Evolutionary conservation across 2,113 vertebrate species (phyloP).

Genomic region (Eulemur macaco): DNA sequence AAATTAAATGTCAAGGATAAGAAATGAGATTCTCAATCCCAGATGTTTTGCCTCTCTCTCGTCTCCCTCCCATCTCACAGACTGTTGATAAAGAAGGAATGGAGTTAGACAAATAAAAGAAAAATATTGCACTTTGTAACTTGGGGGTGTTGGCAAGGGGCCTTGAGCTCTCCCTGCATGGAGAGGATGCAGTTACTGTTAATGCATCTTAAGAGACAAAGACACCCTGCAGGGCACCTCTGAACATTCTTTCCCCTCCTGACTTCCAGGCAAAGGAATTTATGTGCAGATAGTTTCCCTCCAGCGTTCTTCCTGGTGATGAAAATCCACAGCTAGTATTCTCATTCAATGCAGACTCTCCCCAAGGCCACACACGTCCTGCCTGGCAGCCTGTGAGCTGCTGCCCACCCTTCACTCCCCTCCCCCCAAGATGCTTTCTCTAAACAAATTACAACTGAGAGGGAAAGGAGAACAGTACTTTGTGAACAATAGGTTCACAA

Average conservation of each 20-base stretch:
- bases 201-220: conserved; percentile 65
- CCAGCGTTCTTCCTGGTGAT: conserved; percentile 51
- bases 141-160: not conserved
- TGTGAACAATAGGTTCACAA: conserved; percentile 22
- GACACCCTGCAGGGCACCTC: conserved; percentile 16
- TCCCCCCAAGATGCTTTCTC: conserved; percentile 27
- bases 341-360: conserved; percentile 66
- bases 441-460: conserved; percentile 42
- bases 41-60: conserved; percentile 11
- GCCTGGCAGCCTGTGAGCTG: not conserved
- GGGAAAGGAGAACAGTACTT: conserved; percentile 5
- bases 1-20: conserved; percentile 37
- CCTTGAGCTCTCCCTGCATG: not conserved
- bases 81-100: not conserved
- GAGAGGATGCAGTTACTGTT: not conserved
- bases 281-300: conserved; percentile 34
- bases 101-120: not conserved
- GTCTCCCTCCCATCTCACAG: not conserved
- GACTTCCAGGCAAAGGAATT: conserved; percentile 65
- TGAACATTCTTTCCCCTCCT: conserved; percentile 36
- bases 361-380: conserved; percentile 73
- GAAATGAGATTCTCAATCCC: not conserved
- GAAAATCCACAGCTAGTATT: conserved; percentile 53
- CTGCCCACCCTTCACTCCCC: not conserved
- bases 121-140: not conserved